Evolutionary conservation across 2,113 vertebrate genomes (phyloP).

Genomic region (Thymallus thymallus): DNA sequence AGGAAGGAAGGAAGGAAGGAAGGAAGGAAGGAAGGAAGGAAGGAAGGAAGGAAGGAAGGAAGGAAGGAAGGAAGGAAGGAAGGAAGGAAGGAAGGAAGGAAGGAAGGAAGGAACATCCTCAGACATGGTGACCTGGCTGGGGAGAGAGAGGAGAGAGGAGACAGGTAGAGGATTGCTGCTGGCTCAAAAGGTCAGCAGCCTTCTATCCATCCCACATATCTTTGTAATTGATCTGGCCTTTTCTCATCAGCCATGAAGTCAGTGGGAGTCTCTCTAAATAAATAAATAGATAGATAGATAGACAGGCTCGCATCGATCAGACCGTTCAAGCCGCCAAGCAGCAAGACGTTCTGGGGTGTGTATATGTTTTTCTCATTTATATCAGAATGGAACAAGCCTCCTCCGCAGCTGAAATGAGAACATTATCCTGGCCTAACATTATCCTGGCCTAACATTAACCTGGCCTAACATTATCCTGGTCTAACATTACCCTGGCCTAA

Average conservation of each 20-base stretch:
- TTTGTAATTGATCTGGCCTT: constrained; percentile 47
- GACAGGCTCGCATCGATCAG: constrained; percentile 22
- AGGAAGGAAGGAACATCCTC: not conserved
- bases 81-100: not conserved
- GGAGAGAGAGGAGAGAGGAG: not conserved
- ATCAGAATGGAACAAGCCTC: not conserved
- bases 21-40: too few relatives aligned
- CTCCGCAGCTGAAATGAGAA: not conserved
- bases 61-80: not conserved
- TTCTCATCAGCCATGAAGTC: constrained; percentile 35
- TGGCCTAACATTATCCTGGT: not conserved
- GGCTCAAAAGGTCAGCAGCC: constrained; percentile 43
- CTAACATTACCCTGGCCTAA: not conserved
- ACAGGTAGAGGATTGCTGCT: constrained; percentile 6
- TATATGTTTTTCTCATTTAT: not conserved
- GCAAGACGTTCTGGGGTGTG: not conserved
- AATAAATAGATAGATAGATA: too few relatives aligned
- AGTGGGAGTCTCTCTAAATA: constrained; percentile 29
- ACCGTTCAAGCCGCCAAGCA: too few relatives aligned
- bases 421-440: not conserved
- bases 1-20: not conserved
- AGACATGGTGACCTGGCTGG: too few relatives aligned
- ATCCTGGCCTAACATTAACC: not conserved
- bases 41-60: too few relatives aligned
- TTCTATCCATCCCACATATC: constrained; percentile 32